phyloP scores from a whole-genome alignment of 1,140 invertebrate genomes.

The Procambarus virginalis region DNA sequence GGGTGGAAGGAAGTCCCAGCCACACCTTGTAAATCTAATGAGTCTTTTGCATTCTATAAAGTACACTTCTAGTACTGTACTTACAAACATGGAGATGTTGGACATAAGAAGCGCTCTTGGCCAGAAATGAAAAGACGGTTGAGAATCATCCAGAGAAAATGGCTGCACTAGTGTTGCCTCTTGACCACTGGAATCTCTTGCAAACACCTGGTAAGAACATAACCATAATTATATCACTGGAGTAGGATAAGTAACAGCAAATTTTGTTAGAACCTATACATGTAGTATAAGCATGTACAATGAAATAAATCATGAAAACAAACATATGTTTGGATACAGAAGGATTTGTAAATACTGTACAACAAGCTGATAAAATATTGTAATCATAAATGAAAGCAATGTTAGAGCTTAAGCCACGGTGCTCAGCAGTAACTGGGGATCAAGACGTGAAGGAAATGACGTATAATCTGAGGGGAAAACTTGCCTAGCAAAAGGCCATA shows the following conservation, averaged over 20 bases:
- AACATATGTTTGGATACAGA: neutral
- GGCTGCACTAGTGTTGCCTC: conserved; percentile 79
- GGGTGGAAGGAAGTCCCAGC: no score
- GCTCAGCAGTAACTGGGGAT: no score
- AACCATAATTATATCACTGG: neutral
- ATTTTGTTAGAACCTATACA: conserved; percentile 14
- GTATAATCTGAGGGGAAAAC: no score
- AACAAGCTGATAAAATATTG: no score
- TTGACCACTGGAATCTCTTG: conserved; percentile 79
- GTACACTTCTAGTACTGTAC: conserved; percentile 71
- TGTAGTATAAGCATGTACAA: conserved; percentile 16
- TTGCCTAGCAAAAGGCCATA: no score
- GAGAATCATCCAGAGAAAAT: conserved; percentile 85
- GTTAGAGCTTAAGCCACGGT: no score
- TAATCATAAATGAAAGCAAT: no score
- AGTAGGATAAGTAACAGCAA: neutral
- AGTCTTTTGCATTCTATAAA: no score
- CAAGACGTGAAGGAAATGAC: no score
- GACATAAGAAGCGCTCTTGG: conserved; percentile 84
- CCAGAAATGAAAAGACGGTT: conserved; percentile 80
- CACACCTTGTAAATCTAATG: no score
- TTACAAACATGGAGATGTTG: conserved; percentile 83
- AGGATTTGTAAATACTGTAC: no score
- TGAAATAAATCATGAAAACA: neutral
- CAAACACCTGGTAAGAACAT: conserved; percentile 76